Evolutionary conservation across 2,797 vertebrate genomes (phyloP), one percentile per base, ranked within the genome.

Genomic region (Halcyon badia): DNA sequence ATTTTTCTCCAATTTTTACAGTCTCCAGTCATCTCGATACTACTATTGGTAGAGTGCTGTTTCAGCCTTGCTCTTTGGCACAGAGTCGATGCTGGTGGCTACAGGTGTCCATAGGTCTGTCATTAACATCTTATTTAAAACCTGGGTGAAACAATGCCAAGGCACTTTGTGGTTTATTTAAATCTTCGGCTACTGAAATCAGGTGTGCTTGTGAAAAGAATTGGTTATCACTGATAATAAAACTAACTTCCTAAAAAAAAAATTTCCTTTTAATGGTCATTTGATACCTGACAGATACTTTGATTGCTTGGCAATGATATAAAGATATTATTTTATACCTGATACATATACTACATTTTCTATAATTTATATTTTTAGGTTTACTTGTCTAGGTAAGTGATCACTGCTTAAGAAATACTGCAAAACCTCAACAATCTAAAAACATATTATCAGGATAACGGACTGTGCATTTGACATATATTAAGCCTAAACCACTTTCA

Each of bases 51-150:
- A 48, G 21, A 30, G 30, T 33, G 28, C 20, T 12, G 2, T 33
- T 79, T 58, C 42, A 83, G 39, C 57, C 48, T 60, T 49, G 52
- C 28, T 58, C 44, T 71, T 83, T 44, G 86, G 26, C 57, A 46
- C 33, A 61, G n/a, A 33, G 28, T 18, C 20, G 44, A 0, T 1
- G 3, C 61, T 84, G 30, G 24, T 60, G 25, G 44, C 24, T 57
- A 14, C 54, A 72, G 4, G 10, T 0, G 0, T 18, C 31, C 31
- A 48, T 0, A 44, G 10, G 11, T 61, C 28, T 51, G n/a, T 25
- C 64, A 56, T 37, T 80, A 90, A 83, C 15, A 42, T 20, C 8
- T 42, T 31, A 30, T 39, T 73, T 61, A 65, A 73, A 81, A 57
- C 16, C 12, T 49, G 10, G 10, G 31, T 8, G 69, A n/a, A 49